Evolutionary conservation across 2,113 vertebrate species (phyloP), one percentile per base, ranked within the genome.

Genomic region (Cyphomyrus discorhynchus): DNA sequence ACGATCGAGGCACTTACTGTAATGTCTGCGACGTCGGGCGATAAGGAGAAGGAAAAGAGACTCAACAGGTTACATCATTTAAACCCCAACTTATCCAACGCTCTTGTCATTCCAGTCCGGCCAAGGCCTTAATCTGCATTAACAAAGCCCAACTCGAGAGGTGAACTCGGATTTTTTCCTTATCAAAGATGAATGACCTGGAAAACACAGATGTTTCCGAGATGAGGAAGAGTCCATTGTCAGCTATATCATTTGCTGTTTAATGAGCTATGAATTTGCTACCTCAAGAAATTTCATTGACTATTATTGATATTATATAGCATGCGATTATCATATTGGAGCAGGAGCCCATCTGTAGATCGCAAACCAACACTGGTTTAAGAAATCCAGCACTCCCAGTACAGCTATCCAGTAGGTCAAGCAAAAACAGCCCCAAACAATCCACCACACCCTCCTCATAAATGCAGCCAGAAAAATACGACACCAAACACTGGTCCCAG

Each of bases 1-100:
- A 92, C 93, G 94, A 95, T 94, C 93, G 93, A 91, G 92, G 93
- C 94, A 95, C 94, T 95, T 93, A 93, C 90, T 93, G 92, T 95
- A 93, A 94, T 94, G 92, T 92, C 91, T 90, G 91, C 88, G 90
- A 21, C 88, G 86, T 92, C 74, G 87, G 86, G 56, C 66, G 89
- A 74, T 50, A 84, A 85, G n/a, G 8, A 89, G 93, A 92, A 91
- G 92, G 90, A 87, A 91, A 86, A 89, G 90, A 88, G 87, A 91
- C 91, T 91, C 89, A 91, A 90, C 93, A 90, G 91, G 92, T 93
- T 91, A 86, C 56, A 91, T 92, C 90, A 91, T 91, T 91, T 90
- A 90, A 87, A 90, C 82, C 90, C 93, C 87, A 89, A 90, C 89
- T 88, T 74, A 88, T 92, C 89, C 90, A 92, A 91, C 10, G 13